Evolutionary conservation across 2,888 invertebrate genomes (phyloP).

Genomic region (Drosophila quinaria): DNA sequence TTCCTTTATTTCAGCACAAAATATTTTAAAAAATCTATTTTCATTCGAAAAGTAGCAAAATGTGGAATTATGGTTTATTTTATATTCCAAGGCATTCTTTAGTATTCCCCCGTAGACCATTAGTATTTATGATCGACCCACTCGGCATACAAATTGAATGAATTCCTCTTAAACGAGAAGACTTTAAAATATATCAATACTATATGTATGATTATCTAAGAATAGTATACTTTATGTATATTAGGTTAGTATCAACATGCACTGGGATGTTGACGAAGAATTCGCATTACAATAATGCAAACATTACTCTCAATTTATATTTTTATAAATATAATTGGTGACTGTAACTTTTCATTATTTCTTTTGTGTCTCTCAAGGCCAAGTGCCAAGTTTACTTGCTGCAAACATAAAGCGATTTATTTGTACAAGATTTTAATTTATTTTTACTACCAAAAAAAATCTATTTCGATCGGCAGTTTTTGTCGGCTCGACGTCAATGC

Average conservation of each 20-base stretch:
- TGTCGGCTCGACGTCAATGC: constrained; percentile 65
- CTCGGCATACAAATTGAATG: constrained; percentile 1
- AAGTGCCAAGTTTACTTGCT: constrained; percentile 23
- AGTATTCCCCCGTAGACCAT: constrained; percentile 17
- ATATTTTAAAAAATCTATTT: constrained; percentile 48
- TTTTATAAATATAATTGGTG: neutral
- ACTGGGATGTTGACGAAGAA: neutral
- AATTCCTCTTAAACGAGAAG: neutral
- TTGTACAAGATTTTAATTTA: constrained; percentile 50
- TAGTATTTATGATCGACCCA: constrained; percentile 13
- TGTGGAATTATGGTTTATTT: neutral
- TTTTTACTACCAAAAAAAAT: constrained; percentile 48
- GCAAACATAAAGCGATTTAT: constrained; percentile 35
- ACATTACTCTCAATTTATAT: neutral
- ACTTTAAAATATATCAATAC: constrained; percentile 12
- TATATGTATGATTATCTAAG: neutral
- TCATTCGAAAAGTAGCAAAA: neutral
- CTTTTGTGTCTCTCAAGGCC: constrained; percentile 25
- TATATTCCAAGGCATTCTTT: constrained; percentile 7
- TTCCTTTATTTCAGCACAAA: constrained; percentile 28
- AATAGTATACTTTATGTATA: constrained; percentile 10
- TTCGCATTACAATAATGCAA: constrained; percentile 8
- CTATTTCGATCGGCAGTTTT: constrained; percentile 63
- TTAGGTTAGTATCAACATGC: neutral
- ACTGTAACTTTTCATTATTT: constrained; percentile 21